A percentile compares a stretch with the other conserved stretches of the same genome.
Conservation (phyloP, 2,113 vertebrate genomes). For the Isurus oxyrinchus region DNA sequence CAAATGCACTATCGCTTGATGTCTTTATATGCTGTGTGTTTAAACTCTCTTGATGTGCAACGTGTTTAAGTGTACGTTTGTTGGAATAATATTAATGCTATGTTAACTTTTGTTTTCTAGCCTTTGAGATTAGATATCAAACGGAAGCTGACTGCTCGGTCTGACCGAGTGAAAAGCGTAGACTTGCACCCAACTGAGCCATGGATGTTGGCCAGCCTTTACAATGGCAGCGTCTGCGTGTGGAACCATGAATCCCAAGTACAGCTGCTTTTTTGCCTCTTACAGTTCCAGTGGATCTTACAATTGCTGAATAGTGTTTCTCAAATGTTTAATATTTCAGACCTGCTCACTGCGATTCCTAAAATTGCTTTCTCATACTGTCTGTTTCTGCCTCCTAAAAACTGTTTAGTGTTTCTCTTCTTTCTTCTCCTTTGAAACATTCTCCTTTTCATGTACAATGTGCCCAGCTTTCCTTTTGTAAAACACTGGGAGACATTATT, state of each 20-base stretch:
- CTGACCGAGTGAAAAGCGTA: constrained; percentile 89
- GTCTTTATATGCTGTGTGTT: neutral
- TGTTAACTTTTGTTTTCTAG: constrained; percentile 49
- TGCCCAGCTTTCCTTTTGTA: neutral
- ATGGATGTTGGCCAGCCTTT: constrained; percentile 95
- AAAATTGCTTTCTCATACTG: neutral
- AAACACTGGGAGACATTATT: neutral
- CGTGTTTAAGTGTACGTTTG: neutral
- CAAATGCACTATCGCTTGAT: neutral
- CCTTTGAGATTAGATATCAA: constrained; percentile 93
- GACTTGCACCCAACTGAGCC: constrained; percentile 89
- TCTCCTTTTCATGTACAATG: neutral
- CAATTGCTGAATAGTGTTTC: neutral
- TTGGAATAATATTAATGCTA: neutral
- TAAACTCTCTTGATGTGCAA: neutral
- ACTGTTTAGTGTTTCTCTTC: neutral
- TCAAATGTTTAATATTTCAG: neutral
- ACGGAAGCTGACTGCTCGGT: constrained; percentile 84
- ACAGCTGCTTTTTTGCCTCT: neutral
- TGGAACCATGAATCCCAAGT: constrained; percentile 97
- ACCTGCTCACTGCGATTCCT: neutral
- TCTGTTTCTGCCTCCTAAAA: neutral
- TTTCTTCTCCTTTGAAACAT: neutral
- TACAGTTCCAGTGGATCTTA: neutral
- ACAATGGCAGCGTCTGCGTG: constrained; percentile 87